Base-by-base conservation (phyloP, 2,113 vertebrate genomes). In the Xenopus laevis region DNA sequence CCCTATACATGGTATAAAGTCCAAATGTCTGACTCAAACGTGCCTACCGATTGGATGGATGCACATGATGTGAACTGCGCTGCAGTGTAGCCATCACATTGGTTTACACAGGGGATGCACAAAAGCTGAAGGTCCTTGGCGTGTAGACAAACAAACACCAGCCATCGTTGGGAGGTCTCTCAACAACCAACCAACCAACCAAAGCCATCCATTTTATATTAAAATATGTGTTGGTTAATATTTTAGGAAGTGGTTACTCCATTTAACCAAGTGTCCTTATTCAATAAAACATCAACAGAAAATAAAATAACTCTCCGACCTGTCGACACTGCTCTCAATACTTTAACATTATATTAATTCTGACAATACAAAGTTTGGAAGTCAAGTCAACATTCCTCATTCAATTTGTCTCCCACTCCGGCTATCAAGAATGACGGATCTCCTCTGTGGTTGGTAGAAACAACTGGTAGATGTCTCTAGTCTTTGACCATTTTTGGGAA, bases 381-480 rank as follows among this genome's bases (percentile, higher is more conserved):
- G 78, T 81, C 75, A 61, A 27, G 53, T 44, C 53, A 64, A 78
- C 58, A 71, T 77, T 72, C 12, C 86, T 87, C 53, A 99, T 83
- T 99, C 97, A 1, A 95, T 98, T 82, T 97, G 96, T 71, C 96
- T 92, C 79, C 92, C 93, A 68, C 91, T 95, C 86, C 95, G 91
- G 89, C 92, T 96, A 79, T 99, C 97, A 80, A 98, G 93, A 82
- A 99, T 94, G 90, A 99, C 96, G 0, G 96, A 98, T 75, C 95
- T 92, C 81, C 97, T 89, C 88, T 99, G 96, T 2, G 97, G 97
- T 85, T 99, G 97, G 79, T 99, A 99, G 86, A 99, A 99, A 87
- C 97, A 99, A 87, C 96, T 99, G 72, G 95, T 97, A 0, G 96
- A 98, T 3, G 97, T 99, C 83, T 99, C 97, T 71, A 99, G 89